Evolutionary conservation across 2,888 invertebrate genomes (phyloP).

Genomic region (Pyralis farinalis): DNA sequence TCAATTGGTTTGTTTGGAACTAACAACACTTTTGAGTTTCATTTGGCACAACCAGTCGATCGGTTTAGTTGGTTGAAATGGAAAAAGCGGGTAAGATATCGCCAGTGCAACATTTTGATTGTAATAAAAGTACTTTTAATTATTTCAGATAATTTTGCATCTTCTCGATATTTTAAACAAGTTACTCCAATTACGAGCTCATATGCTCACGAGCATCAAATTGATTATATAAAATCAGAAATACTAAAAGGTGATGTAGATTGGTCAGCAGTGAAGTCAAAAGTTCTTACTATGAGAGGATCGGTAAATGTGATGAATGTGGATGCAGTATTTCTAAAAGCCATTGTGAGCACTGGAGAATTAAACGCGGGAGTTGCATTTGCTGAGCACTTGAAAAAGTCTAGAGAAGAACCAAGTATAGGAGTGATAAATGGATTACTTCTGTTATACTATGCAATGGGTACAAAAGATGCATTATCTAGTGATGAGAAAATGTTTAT

Average conservation of each 20-base stretch:
- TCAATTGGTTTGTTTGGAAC: too few species aligned
- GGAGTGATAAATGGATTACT: slow-evolving; percentile 82
- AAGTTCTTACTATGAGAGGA: slow-evolving; percentile 54
- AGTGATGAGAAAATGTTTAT: slow-evolving; percentile 77
- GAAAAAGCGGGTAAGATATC: too few species aligned
- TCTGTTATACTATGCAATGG: slow-evolving; percentile 67
- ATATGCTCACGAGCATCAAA: slow-evolving; percentile 39
- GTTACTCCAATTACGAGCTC: slow-evolving; percentile 11
- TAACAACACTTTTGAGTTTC: too few species aligned
- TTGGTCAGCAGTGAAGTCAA: slow-evolving; percentile 62
- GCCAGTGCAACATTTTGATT: too few species aligned
- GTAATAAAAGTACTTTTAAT: slow-evolving; percentile 2
- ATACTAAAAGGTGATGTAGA: slow-evolving; percentile 36
- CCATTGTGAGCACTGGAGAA: slow-evolving; percentile 62
- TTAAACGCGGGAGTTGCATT: slow-evolving; percentile 79
- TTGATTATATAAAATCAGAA: slow-evolving; percentile 45
- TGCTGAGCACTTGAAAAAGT: slow-evolving; percentile 73
- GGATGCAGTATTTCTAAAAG: slow-evolving; percentile 81
- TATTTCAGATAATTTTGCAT: slow-evolving; percentile 30
- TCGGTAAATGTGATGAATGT: slow-evolving; percentile 72
- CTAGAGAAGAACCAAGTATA: slow-evolving; percentile 73
- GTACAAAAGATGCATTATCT: slow-evolving; percentile 41
- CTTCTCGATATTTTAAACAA: slow-evolving; percentile 19
- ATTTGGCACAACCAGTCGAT: too few species aligned
- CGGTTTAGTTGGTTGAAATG: too few species aligned